These are phyloP conservation scores for Drosophila sucinea DNA, from an alignment of 1,140 invertebrate genomes.

Conservation along the genomic window DNA sequence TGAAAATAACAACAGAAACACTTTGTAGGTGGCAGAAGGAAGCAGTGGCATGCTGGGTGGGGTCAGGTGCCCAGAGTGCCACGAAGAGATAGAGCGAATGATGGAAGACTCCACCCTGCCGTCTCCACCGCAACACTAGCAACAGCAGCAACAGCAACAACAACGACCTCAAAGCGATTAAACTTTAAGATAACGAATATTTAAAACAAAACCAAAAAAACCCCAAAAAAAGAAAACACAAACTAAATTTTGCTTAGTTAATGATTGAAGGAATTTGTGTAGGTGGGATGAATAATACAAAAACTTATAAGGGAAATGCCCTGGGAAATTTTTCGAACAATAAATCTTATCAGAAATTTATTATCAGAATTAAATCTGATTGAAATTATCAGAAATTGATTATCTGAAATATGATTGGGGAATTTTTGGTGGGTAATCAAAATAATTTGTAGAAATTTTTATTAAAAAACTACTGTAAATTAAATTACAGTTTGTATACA, in stretches of 20 bases:
- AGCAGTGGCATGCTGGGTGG: neutral
- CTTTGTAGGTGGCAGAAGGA: neutral
- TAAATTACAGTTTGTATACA: too few species aligned
- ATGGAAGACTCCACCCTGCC: slow-evolving; percentile 30
- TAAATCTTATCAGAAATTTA: too few species aligned
- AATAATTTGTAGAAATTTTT: too few species aligned
- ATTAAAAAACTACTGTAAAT: too few species aligned
- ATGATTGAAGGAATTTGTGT: slow-evolving; percentile 7
- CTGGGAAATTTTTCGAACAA: neutral
- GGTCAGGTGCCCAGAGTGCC: neutral
- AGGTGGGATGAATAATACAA: neutral
- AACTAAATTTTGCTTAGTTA: neutral
- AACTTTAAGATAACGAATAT: slow-evolving; percentile 61
- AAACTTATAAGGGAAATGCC: neutral
- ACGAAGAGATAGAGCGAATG: slow-evolving; percentile 40
- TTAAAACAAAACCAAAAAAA: slow-evolving; percentile 18
- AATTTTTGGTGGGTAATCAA: neutral
- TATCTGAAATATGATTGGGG: neutral
- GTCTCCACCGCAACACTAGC: slow-evolving; percentile 18
- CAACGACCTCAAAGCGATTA: slow-evolving; percentile 66
- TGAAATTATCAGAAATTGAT: neutral
- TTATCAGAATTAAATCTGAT: neutral
- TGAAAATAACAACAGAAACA: neutral
- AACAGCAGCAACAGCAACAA: slow-evolving; percentile 29
- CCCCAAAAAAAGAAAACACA: neutral